phyloP scores from a whole-genome alignment of 1,140 invertebrate species.

The Palaemon carinicauda region DNA sequence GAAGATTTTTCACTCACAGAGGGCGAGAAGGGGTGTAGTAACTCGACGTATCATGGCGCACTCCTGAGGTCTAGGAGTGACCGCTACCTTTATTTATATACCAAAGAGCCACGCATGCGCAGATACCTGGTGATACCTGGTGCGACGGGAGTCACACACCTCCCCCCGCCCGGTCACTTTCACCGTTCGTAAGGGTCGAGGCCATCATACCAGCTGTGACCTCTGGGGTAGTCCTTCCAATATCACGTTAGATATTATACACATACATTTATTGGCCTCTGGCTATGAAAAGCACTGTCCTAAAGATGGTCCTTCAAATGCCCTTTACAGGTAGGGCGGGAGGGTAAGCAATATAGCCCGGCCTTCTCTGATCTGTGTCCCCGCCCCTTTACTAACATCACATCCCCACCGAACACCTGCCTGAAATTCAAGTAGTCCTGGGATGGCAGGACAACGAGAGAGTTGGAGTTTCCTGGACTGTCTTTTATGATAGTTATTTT shows the following conservation, averaged over 20 bases:
- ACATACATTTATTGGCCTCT: background rate
- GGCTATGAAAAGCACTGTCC: background rate
- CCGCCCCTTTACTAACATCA: too few relatives aligned
- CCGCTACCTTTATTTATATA: conserved; percentile 42
- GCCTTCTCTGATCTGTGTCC: too few relatives aligned
- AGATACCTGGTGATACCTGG: background rate
- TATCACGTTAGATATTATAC: background rate
- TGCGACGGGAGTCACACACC: conserved; percentile 4
- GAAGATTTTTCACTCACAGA: conserved; percentile 37
- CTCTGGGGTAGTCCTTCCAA: conserved; percentile 8
- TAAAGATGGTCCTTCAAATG: too few relatives aligned
- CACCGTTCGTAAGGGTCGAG: conserved; percentile 46
- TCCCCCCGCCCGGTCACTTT: conserved; percentile 40
- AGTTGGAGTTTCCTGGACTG: too few relatives aligned
- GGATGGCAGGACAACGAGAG: too few relatives aligned
- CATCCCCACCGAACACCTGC: too few relatives aligned
- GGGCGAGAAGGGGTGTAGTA: conserved; percentile 38
- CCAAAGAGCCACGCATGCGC: conserved; percentile 41
- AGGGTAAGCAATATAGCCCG: too few relatives aligned
- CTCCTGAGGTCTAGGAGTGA: conserved; percentile 42
- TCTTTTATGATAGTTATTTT: too few relatives aligned
- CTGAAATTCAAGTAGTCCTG: too few relatives aligned
- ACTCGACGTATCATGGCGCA: conserved; percentile 50
- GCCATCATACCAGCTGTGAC: conserved; percentile 34
- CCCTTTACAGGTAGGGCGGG: too few relatives aligned